phyloP scores from a whole-genome alignment of 2,113 vertebrate species.

The Oryzias melastigma region DNA sequence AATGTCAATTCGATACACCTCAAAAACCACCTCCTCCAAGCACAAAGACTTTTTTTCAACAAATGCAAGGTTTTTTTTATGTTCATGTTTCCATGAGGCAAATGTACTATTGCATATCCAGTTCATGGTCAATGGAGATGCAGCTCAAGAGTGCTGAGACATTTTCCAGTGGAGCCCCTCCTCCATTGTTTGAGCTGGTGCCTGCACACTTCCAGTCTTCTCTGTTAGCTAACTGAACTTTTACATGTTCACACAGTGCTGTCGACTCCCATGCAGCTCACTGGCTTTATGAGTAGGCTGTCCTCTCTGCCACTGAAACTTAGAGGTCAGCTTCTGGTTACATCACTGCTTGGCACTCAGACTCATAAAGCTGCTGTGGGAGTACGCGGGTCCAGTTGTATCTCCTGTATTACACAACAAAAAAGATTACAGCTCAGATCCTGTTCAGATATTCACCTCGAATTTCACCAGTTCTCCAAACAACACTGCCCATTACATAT shows the following conservation, averaged over 20 bases:
- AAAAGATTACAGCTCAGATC: conserved; percentile 1
- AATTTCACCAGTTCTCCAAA: background rate
- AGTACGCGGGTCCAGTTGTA: conserved; percentile 23
- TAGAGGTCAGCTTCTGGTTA: conserved; percentile 49
- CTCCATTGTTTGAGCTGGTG: background rate
- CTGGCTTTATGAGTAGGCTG: conserved; percentile 22
- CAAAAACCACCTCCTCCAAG: too few relatives aligned
- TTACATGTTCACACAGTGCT: conserved; percentile 22
- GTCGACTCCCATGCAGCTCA: conserved; percentile 32
- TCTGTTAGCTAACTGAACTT: conserved; percentile 6
- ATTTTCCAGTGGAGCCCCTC: background rate
- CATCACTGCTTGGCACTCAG: conserved; percentile 40
- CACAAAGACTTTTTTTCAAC: too few relatives aligned
- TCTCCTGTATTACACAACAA: conserved; percentile 15
- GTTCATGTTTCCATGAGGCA: too few relatives aligned
- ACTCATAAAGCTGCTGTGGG: conserved; percentile 43
- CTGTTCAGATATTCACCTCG: background rate
- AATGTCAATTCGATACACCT: too few relatives aligned
- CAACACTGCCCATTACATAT: background rate
- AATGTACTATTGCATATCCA: too few relatives aligned
- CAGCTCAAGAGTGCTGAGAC: background rate
- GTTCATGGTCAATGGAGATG: too few relatives aligned
- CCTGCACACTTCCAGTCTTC: background rate
- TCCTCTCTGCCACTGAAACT: conserved; percentile 26
- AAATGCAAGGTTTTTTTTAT: too few relatives aligned